A percentile compares a stretch with the other conserved stretches of the same genome.
Conservation (phyloP, 2,888 invertebrate species). For the Apoderus coryli region DNA sequence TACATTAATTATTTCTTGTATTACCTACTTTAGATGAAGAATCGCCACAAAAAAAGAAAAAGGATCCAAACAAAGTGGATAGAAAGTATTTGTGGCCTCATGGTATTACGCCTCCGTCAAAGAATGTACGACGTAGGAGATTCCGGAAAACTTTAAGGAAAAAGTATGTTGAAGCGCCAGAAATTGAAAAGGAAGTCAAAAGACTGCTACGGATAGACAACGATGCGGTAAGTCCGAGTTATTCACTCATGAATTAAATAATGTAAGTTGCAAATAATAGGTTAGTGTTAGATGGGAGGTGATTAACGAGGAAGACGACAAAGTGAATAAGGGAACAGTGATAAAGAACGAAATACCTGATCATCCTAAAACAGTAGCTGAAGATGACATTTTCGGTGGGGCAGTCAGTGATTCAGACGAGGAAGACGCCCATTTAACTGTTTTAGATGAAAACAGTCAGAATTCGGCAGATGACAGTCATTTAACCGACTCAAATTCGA, state of each 20-base stretch:
- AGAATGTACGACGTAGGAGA: conserved; percentile 83
- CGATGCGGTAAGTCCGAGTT: conserved; percentile 70
- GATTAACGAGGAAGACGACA: conserved; percentile 68
- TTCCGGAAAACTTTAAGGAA: conserved; percentile 93
- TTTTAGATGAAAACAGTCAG: conserved; percentile 61
- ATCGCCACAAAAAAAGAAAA: conserved; percentile 64
- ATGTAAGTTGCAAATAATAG: no score
- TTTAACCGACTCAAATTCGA: conserved; percentile 53
- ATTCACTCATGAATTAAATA: no score
- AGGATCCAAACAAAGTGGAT: conserved; percentile 64
- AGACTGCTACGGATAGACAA: conserved; percentile 80
- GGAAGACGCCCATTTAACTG: conserved; percentile 50
- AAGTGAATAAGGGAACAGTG: conserved; percentile 32
- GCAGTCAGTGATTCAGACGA: conserved; percentile 84
- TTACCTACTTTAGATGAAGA: conserved; percentile 70
- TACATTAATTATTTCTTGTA: no score
- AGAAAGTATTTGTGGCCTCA: conserved; percentile 92
- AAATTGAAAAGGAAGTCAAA: conserved; percentile 97
- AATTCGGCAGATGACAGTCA: conserved; percentile 61
- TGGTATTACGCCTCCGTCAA: conserved; percentile 89
- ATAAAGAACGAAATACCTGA: conserved; percentile 30
- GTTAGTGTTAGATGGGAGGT: conserved; percentile 70
- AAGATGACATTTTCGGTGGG: conserved; percentile 84
- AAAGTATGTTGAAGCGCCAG: conserved; percentile 93
- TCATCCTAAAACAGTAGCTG: conserved; percentile 36